Evolutionary conservation across 2,797 vertebrate species (phyloP).

Genomic region (Myioborus miniatus): DNA sequence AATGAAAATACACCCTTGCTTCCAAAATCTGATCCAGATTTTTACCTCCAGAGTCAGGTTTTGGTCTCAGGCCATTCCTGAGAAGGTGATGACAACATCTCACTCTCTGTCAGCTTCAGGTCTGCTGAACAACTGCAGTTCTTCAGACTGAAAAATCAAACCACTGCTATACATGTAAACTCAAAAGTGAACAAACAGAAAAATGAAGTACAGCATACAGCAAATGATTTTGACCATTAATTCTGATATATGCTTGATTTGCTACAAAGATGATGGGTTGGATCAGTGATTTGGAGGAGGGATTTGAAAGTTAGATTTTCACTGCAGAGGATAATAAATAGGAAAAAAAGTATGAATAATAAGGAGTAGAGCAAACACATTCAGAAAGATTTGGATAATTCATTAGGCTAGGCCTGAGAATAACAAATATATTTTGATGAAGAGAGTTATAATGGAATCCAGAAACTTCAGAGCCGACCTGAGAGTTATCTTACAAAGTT

Average conservation of each 20-base stretch:
- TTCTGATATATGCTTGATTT: not conserved
- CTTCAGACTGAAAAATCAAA: not conserved
- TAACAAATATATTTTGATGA: not conserved
- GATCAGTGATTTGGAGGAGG: constrained; percentile 11
- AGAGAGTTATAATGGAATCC: not conserved
- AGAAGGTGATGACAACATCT: not conserved
- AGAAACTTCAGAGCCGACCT: not conserved
- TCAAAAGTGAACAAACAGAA: not conserved
- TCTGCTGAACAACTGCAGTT: not conserved
- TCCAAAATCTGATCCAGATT: not conserved
- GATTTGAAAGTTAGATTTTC: constrained; percentile 42
- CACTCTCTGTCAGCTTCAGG: not conserved
- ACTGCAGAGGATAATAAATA: constrained; percentile 6
- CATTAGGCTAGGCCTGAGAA: constrained; percentile 16
- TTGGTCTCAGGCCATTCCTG: not conserved
- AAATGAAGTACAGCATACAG: not conserved
- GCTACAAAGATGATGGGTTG: not conserved
- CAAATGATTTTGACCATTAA: not conserved
- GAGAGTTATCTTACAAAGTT: not conserved
- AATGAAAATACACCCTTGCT: not conserved
- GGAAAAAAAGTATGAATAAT: constrained; percentile 26
- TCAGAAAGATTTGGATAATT: constrained; percentile 42
- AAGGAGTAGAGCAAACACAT: constrained; percentile 2
- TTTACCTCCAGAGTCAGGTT: not conserved
- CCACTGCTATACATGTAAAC: not conserved